Percentiles rank a stretch among this genome's conserved stretches.
Conservation (phyloP, 2,797 vertebrate species). For the Chelmon rostratus region DNA sequence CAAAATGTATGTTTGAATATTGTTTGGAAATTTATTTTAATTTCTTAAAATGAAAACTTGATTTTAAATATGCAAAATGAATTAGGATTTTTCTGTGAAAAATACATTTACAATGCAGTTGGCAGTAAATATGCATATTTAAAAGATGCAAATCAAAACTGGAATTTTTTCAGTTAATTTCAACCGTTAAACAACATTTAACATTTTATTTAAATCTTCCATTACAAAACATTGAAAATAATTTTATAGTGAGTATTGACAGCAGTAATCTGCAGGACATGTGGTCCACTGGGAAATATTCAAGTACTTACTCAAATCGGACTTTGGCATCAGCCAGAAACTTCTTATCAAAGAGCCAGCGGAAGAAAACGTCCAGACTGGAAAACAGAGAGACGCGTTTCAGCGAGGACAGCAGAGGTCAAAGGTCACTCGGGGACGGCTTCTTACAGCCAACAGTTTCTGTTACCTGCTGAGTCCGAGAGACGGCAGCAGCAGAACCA, state of each 20-base stretch:
- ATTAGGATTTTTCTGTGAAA: background rate
- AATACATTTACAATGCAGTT: no score
- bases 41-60: background rate
- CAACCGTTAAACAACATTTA: no score
- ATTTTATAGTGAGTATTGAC: no score
- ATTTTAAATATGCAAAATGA: background rate
- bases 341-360: slow-evolving; percentile 97
- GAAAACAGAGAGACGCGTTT: slow-evolving; percentile 8
- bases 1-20: background rate
- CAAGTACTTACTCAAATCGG: slow-evolving; percentile 93
- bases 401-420: background rate
- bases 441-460: rapidly evolving
- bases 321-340: slow-evolving; percentile 91
- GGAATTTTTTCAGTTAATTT: no score
- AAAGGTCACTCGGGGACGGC: background rate
- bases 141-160: no score
- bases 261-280: background rate
- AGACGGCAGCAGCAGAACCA: slow-evolving; percentile 96
- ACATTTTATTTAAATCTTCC: no score
- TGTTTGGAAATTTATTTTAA: no score
- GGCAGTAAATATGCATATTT: no score
- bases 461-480: slow-evolving; percentile 95
- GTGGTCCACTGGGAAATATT: background rate
- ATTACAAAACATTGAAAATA: no score
- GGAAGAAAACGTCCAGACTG: slow-evolving; percentile 97